phyloP scores from a whole-genome alignment of 2,888 invertebrate genomes.

The Glaucopsyche alexis region DNA sequence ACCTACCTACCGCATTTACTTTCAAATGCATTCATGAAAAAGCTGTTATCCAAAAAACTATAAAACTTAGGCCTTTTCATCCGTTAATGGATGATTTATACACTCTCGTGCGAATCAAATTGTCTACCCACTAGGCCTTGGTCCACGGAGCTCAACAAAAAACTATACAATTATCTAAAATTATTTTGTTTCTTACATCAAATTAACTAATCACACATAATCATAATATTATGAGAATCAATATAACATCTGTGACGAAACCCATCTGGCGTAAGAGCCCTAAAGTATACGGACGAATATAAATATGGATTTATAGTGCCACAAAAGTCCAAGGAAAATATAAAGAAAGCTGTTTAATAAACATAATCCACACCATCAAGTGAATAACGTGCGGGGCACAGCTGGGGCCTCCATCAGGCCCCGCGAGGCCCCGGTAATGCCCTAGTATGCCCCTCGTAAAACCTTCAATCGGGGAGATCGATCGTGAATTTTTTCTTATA shows the following conservation, averaged over 20 bases:
- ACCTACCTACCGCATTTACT: too few relatives aligned
- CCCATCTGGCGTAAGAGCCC: neutral
- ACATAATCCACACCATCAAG: slow-evolving; percentile 23
- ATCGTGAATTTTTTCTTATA: neutral
- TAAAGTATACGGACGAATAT: neutral
- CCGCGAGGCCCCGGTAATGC: neutral
- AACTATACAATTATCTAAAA: too few relatives aligned
- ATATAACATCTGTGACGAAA: neutral
- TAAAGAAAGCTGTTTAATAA: slow-evolving; percentile 21
- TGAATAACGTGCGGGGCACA: slow-evolving; percentile 18
- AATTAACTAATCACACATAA: neutral
- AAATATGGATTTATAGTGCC: slow-evolving; percentile 10
- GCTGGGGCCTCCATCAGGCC: slow-evolving; percentile 21
- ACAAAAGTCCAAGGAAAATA: slow-evolving; percentile 17
- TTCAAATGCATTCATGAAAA: too few relatives aligned
- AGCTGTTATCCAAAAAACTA: too few relatives aligned
- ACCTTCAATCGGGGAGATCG: slow-evolving; percentile 10
- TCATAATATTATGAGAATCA: neutral
- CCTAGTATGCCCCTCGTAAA: slow-evolving; percentile 21
- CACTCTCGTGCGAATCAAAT: too few relatives aligned
- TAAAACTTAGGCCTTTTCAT: too few relatives aligned
- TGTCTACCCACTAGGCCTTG: too few relatives aligned
- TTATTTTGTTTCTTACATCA: too few relatives aligned
- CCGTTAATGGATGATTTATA: too few relatives aligned
- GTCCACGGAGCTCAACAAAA: too few relatives aligned